Conservation (phyloP, 2,888 invertebrate species). For the Epinotia demarniana region DNA sequence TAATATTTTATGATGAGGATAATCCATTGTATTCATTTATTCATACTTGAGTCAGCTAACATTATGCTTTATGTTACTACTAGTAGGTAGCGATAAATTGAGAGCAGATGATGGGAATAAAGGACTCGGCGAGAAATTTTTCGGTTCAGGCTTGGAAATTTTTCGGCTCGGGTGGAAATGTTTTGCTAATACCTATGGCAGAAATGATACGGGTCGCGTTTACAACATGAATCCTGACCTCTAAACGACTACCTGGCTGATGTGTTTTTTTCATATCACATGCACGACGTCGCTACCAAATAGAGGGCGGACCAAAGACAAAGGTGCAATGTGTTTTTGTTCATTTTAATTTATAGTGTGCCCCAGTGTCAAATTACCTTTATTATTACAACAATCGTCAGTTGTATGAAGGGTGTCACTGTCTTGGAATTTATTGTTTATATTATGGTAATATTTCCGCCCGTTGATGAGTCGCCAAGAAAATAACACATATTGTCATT, state of each 20-base stretch:
- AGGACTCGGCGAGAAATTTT: too few relatives aligned
- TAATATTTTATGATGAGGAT: slow-evolving; percentile 2
- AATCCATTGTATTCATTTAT: slow-evolving; percentile 8
- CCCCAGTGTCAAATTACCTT: slow-evolving; percentile 6
- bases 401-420: background rate
- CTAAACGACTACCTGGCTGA: background rate
- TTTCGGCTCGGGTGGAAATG: too few relatives aligned
- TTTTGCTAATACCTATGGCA: too few relatives aligned
- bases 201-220: too few relatives aligned
- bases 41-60: slow-evolving; percentile 7
- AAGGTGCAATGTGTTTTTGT: background rate
- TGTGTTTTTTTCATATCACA: background rate
- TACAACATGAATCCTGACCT: background rate
- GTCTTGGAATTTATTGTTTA: slow-evolving; percentile 26
- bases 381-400: slow-evolving; percentile 20
- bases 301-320: too few relatives aligned
- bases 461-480: slow-evolving; percentile 13
- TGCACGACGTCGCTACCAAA: background rate
- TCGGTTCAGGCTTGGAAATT: too few relatives aligned
- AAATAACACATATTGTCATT: slow-evolving; percentile 1
- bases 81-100: background rate
- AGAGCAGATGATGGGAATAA: too few relatives aligned
- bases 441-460: background rate
- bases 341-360: slow-evolving; percentile 9
- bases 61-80: background rate